A percentile compares a stretch with the other conserved stretches of the same genome.
Conservation (phyloP, 2,888 invertebrate genomes). For the Ennomos erosarius region DNA sequence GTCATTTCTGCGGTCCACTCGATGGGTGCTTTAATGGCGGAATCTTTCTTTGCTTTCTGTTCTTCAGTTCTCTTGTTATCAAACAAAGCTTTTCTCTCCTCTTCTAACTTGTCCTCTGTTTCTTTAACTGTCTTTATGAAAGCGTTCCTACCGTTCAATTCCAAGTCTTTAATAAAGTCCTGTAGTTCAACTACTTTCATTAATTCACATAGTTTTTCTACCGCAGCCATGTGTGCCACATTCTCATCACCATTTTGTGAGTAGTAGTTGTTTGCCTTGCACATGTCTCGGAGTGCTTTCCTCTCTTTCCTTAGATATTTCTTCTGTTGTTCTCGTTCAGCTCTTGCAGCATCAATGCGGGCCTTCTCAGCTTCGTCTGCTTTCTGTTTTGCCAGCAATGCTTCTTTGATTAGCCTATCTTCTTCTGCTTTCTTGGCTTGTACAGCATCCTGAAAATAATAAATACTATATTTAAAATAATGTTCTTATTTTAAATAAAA, state of each 20-base stretch:
- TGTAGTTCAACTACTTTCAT: slow-evolving; percentile 90
- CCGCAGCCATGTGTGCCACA: slow-evolving; percentile 94
- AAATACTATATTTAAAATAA: background rate
- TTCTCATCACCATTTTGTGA: slow-evolving; percentile 88
- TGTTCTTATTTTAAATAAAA: background rate
- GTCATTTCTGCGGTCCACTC: slow-evolving; percentile 95
- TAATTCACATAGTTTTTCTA: slow-evolving; percentile 95
- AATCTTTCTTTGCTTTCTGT: slow-evolving; percentile 72
- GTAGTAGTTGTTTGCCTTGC: slow-evolving; percentile 94
- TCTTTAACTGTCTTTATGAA: slow-evolving; percentile 89
- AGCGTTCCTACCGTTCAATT: slow-evolving; percentile 86
- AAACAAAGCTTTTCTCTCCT: slow-evolving; percentile 88
- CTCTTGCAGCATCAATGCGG: slow-evolving; percentile 91
- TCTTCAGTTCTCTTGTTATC: slow-evolving; percentile 80
- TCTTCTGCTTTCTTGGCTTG: slow-evolving; percentile 94
- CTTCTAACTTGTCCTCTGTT: slow-evolving; percentile 91
- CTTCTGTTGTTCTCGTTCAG: slow-evolving; percentile 94
- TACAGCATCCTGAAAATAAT: slow-evolving; percentile 87
- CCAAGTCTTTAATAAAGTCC: slow-evolving; percentile 89
- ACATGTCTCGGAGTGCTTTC: slow-evolving; percentile 91
- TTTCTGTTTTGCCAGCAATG: slow-evolving; percentile 90
- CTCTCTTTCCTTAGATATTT: slow-evolving; percentile 95
- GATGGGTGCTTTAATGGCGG: slow-evolving; percentile 76
- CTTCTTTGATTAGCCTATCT: slow-evolving; percentile 90
- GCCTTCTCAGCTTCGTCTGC: slow-evolving; percentile 93